These are phyloP conservation scores for Pseudonaja textilis DNA, from an alignment of 2,113 vertebrate genomes.

Conservation along the genomic window DNA sequence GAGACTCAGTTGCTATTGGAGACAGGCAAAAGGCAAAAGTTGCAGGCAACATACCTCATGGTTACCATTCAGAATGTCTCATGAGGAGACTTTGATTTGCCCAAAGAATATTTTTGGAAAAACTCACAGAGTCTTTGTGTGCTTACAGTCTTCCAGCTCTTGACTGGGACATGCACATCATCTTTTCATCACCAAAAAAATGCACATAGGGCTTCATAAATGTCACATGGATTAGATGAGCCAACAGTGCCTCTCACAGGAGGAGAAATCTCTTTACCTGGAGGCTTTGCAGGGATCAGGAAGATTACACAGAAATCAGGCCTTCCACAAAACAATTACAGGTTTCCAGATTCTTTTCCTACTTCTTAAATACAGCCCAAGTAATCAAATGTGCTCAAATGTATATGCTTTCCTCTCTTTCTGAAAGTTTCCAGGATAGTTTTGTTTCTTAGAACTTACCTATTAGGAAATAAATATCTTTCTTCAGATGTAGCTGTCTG, in stretches of 20 bases:
- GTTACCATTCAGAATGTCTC: neutral
- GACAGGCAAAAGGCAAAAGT: neutral
- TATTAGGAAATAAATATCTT: neutral
- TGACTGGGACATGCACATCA: neutral
- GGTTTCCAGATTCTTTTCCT: neutral
- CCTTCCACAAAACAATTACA: neutral
- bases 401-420: neutral
- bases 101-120: neutral
- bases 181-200: neutral
- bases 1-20: neutral
- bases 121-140: neutral
- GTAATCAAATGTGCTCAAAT: neutral
- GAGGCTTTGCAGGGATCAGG: neutral
- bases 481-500: neutral
- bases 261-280: neutral
- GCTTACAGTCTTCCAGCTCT: neutral
- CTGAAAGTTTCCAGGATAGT: neutral
- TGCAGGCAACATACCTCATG: neutral
- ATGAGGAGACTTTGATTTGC: neutral
- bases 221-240: neutral
- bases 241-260: neutral
- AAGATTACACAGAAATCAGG: neutral
- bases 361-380: neutral
- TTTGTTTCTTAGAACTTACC: neutral
- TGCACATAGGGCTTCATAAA: neutral